These are phyloP conservation scores for Pangasius sanitwongsei DNA, from an alignment of 2,797 vertebrate species.

Conservation along the genomic window DNA sequence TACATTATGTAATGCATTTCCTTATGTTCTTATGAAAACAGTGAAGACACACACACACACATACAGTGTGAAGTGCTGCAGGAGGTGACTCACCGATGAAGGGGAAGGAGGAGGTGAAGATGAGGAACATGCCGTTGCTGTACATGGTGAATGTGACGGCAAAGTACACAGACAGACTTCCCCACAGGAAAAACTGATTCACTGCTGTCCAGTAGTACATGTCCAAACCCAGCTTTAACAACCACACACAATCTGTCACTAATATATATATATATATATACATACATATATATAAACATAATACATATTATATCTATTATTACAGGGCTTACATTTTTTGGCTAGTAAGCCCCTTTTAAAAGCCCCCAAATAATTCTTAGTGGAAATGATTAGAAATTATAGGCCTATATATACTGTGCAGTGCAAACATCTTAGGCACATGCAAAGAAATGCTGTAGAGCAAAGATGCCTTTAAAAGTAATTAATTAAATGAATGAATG, in stretches of 20 bases:
- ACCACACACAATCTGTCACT: constrained; percentile 15
- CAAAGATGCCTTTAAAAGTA: too few species aligned
- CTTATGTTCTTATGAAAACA: neutral
- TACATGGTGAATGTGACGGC: constrained; percentile 89
- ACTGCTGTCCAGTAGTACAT: constrained; percentile 90
- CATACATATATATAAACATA: too few species aligned
- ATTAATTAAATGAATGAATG: too few species aligned
- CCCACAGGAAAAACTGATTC: constrained; percentile 93
- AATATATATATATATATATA: too few species aligned
- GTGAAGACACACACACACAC: constrained; percentile 1
- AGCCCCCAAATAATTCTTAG: too few species aligned
- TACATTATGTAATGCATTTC: neutral
- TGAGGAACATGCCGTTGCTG: constrained; percentile 89
- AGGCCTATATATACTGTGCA: too few species aligned
- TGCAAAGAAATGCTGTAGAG: too few species aligned
- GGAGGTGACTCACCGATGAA: constrained; percentile 84
- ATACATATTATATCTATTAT: too few species aligned
- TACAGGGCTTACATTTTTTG: too few species aligned
- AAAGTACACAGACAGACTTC: constrained; percentile 90
- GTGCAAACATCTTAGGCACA: too few species aligned
- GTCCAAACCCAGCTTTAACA: constrained; percentile 85
- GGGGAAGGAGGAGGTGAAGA: constrained; percentile 84
- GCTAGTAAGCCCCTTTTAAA: too few species aligned
- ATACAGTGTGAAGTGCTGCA: neutral
- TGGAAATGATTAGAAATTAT: too few species aligned